Base-by-base conservation (phyloP, 2,888 invertebrate genomes). In the Coelinius sp. region DNA sequence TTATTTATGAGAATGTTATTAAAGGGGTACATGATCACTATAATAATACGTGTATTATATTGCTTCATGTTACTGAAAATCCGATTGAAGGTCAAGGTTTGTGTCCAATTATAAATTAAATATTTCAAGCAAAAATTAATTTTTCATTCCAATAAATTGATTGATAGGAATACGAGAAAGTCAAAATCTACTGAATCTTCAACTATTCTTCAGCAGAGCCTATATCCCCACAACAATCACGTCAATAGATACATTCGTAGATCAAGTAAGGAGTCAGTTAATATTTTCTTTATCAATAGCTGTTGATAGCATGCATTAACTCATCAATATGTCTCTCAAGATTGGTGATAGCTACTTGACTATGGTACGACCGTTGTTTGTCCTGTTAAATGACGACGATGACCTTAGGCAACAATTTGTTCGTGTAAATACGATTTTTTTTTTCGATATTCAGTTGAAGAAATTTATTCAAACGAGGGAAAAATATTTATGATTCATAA, bases 311-410 rank as follows among this genome's bases (percentile, higher is more conserved):
- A n/a, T 53, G 5, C 31, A 73, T 10, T 65, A n/a, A 20, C 7
- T n/a, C 10, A 49, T 35, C 41, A 52, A 74, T 68, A 4, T 66
- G n/a, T 53, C 20, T 10, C 77, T 76, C n/a, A 68, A 88, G 87
- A 72, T 87, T 2, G 86, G 85, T 0, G 66, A 73, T 10, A 86
- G 85, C 74, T 80, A 81, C 67, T n/a, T 80, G 79, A 14, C 80
- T 87, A 25, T 86, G 86, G n/a, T n/a, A 70, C 79, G 87, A 31
- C 87, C 87, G 1, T 77, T 88, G 24, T 87, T 88, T 68, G 82
- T 88, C 24, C 56, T 88, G 41, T 59, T 88, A 25, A 86, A 86
- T 70, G 86, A 87, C 63, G 75, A 75, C 10, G 81, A 84, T 1
- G 78, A 79, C 7, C 76, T 84, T 49, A 81, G 75, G 53, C 24